These are phyloP conservation scores for Montipora sp. DNA, from an alignment of 64 coral and sea anemone genomes.

Conservation along the genomic window DNA sequence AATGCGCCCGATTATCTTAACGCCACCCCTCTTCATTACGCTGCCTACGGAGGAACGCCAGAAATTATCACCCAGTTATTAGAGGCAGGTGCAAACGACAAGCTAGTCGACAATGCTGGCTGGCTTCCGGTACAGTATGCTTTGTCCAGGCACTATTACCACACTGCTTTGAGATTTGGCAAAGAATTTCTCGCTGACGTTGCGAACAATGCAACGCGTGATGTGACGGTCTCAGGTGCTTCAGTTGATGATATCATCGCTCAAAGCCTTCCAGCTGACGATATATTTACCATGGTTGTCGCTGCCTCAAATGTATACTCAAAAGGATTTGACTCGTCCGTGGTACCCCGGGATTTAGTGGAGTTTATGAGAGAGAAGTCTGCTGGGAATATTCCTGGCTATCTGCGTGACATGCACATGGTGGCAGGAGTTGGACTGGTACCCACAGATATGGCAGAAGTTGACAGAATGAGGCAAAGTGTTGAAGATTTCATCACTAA, in stretches of 20 bases:
- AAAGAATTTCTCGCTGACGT: constrained; percentile 18
- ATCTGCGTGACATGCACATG: constrained; percentile 15
- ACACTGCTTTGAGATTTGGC: constrained; percentile 42
- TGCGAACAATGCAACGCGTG: neutral
- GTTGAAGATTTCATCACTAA: constrained; percentile 32
- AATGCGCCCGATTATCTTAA: constrained; percentile 2
- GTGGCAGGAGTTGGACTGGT: constrained; percentile 12
- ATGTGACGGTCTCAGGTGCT: neutral
- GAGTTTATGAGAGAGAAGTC: constrained; percentile 26
- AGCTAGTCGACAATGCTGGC: neutral
- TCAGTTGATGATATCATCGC: constrained; percentile 1
- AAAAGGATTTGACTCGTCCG: neutral
- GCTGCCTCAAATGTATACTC: constrained; percentile 14
- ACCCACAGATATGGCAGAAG: neutral
- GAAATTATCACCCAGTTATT: constrained; percentile 48
- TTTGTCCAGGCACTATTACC: constrained; percentile 30
- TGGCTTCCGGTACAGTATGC: constrained; percentile 39
- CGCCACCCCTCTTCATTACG: constrained; percentile 43
- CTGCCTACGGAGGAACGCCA: constrained; percentile 51
- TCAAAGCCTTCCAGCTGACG: constrained; percentile 48
- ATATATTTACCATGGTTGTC: constrained; percentile 21
- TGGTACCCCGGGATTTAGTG: neutral
- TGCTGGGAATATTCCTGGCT: constrained; percentile 1
- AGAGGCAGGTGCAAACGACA: constrained; percentile 8
- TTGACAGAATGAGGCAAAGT: neutral